These are phyloP conservation scores for Anastatus disparis DNA, from an alignment of 1,140 invertebrate genomes.

Conservation along the genomic window DNA sequence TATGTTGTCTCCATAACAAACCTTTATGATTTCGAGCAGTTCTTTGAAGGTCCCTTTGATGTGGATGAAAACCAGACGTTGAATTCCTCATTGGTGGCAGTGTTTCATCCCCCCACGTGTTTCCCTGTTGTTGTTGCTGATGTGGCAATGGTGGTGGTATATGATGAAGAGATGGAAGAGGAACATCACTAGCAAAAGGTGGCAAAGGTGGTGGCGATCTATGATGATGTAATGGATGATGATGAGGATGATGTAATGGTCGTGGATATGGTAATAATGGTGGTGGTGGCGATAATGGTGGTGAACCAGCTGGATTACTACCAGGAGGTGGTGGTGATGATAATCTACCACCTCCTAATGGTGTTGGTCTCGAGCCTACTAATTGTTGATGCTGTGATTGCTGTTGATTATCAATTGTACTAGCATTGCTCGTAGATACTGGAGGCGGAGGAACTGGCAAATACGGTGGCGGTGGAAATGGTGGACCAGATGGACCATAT, in stretches of 20 bases:
- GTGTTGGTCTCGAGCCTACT: constrained; percentile 68
- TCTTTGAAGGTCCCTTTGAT: constrained; percentile 35
- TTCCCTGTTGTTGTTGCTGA: background rate
- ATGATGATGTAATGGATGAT: constrained; percentile 39
- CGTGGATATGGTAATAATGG: constrained; percentile 40
- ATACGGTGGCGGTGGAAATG: constrained; percentile 54
- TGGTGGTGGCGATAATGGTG: constrained; percentile 52
- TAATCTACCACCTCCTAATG: constrained; percentile 71
- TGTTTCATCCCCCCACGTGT: constrained; percentile 56
- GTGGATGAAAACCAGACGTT: constrained; percentile 47
- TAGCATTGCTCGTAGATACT: no score
- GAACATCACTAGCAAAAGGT: constrained; percentile 53
- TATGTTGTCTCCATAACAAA: constrained; percentile 49
- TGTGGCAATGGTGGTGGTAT: constrained; percentile 42
- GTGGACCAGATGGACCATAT: constrained; percentile 58
- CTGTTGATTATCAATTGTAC: no score
- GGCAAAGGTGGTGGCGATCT: constrained; percentile 49
- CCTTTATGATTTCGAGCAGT: constrained; percentile 61
- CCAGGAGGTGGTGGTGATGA: constrained; percentile 71
- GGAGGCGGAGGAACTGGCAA: constrained; percentile 49
- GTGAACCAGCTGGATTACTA: constrained; percentile 49
- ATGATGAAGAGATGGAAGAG: constrained; percentile 44
- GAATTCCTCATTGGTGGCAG: constrained; percentile 51
- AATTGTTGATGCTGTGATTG: no score
- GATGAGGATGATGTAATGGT: no score